phyloP scores from a whole-genome alignment of 2,888 invertebrate species.

The Trilocha varians region DNA sequence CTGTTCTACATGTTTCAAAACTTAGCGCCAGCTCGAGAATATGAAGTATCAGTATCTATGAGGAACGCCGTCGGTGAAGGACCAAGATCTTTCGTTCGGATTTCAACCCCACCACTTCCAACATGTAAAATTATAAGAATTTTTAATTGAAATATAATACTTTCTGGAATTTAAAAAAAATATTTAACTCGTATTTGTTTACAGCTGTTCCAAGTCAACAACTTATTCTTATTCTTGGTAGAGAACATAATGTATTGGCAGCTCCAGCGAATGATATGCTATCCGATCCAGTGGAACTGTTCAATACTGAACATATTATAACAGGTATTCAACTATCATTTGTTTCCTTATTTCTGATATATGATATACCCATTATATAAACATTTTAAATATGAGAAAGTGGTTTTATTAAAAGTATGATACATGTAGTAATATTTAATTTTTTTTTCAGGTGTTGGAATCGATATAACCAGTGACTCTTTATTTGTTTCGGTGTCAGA shows the following conservation, averaged over 20 bases:
- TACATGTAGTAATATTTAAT: too few relatives aligned
- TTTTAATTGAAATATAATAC: background rate
- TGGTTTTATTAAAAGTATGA: too few relatives aligned
- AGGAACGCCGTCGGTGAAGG: slow-evolving; percentile 86
- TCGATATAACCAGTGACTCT: slow-evolving; percentile 81
- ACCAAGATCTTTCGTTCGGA: slow-evolving; percentile 76
- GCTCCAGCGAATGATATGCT: slow-evolving; percentile 78
- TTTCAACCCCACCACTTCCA: slow-evolving; percentile 79
- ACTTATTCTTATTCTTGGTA: slow-evolving; percentile 79
- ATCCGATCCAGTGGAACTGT: slow-evolving; percentile 78
- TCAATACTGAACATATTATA: slow-evolving; percentile 68
- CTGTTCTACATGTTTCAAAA: slow-evolving; percentile 85
- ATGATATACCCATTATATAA: too few relatives aligned
- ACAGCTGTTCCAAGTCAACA: slow-evolving; percentile 78
- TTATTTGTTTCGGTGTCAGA: slow-evolving; percentile 84
- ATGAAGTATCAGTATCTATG: slow-evolving; percentile 85
- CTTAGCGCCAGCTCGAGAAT: slow-evolving; percentile 79
- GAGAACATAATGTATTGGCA: slow-evolving; percentile 78
- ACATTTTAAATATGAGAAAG: too few relatives aligned
- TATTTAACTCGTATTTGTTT: slow-evolving; percentile 13
- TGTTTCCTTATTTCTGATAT: too few relatives aligned
- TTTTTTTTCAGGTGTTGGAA: slow-evolving; percentile 77
- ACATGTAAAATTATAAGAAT: slow-evolving; percentile 60
- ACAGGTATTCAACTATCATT: too few relatives aligned
- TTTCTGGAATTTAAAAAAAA: background rate